Evolutionary conservation across 1,140 invertebrate genomes (phyloP).

Genomic region (Brevipalpus yothersi): DNA sequence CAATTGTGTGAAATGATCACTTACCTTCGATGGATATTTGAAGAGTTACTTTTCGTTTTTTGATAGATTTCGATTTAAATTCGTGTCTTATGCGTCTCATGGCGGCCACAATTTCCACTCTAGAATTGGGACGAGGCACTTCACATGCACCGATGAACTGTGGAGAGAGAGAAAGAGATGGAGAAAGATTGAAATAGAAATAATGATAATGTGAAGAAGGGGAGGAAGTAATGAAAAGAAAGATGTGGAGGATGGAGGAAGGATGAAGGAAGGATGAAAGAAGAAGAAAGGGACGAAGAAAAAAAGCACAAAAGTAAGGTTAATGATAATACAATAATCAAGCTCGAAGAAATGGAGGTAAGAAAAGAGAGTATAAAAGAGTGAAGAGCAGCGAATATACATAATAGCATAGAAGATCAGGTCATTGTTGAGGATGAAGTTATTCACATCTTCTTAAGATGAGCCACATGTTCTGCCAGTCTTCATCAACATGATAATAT

Average conservation of each 20-base stretch:
- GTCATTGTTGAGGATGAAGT: too few relatives aligned
- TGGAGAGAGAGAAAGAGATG: conserved; percentile 16
- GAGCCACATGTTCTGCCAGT: too few relatives aligned
- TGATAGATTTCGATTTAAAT: conserved; percentile 87
- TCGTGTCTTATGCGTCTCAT: conserved; percentile 94
- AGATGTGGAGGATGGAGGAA: not conserved
- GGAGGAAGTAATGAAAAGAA: not conserved
- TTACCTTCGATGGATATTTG: conserved; percentile 65
- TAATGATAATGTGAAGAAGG: not conserved
- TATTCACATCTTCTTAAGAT: too few relatives aligned
- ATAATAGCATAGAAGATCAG: not conserved
- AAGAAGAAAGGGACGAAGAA: too few relatives aligned
- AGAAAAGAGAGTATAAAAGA: not conserved
- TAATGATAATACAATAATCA: not conserved
- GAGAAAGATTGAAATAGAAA: conserved; percentile 17
- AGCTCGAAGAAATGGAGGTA: not conserved
- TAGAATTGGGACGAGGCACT: conserved; percentile 73
- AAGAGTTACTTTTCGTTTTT: conserved; percentile 88
- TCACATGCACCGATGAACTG: conserved; percentile 95
- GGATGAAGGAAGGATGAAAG: too few relatives aligned
- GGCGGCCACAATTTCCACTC: conserved; percentile 90
- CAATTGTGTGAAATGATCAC: not conserved
- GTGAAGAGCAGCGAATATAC: not conserved
- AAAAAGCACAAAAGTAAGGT: too few relatives aligned
- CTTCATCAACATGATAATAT: not conserved